Conservation (phyloP, 2,888 invertebrate species). For the Cantharis lateralis region DNA sequence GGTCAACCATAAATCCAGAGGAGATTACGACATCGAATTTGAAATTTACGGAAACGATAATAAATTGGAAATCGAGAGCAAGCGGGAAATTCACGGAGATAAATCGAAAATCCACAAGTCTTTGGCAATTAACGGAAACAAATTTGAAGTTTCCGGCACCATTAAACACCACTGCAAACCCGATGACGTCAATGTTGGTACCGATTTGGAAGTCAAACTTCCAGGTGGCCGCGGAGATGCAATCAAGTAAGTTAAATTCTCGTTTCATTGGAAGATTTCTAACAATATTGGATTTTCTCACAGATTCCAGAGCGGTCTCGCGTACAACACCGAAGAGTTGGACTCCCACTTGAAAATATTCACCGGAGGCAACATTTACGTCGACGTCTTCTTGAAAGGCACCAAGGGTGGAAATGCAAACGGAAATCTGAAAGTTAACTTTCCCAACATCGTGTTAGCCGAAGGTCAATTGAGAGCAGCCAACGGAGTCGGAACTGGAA, state of each 20-base stretch:
- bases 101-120: constrained; percentile 68
- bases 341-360: constrained; percentile 62
- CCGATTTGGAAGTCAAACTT: constrained; percentile 61
- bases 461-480: constrained; percentile 68
- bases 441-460: constrained; percentile 66
- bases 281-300: constrained; percentile 36
- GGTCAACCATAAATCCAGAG: constrained; percentile 52
- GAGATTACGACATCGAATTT: constrained; percentile 64
- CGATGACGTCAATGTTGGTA: constrained; percentile 62
- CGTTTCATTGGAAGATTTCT: background rate
- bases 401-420: constrained; percentile 54
- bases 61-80: constrained; percentile 60
- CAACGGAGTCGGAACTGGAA: constrained; percentile 68
- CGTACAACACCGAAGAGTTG: constrained; percentile 55
- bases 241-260: constrained; percentile 58
- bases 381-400: constrained; percentile 63
- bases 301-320: constrained; percentile 59
- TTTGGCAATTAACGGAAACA: constrained; percentile 64
- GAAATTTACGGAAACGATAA: constrained; percentile 60
- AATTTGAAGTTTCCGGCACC: constrained; percentile 65
- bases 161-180: constrained; percentile 61
- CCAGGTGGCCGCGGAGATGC: constrained; percentile 62
- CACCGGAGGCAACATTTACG: constrained; percentile 56
- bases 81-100: constrained; percentile 61
- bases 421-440: constrained; percentile 61